Base-by-base conservation (phyloP, 2,113 vertebrate genomes). In the Notiomystis cincta region DNA sequence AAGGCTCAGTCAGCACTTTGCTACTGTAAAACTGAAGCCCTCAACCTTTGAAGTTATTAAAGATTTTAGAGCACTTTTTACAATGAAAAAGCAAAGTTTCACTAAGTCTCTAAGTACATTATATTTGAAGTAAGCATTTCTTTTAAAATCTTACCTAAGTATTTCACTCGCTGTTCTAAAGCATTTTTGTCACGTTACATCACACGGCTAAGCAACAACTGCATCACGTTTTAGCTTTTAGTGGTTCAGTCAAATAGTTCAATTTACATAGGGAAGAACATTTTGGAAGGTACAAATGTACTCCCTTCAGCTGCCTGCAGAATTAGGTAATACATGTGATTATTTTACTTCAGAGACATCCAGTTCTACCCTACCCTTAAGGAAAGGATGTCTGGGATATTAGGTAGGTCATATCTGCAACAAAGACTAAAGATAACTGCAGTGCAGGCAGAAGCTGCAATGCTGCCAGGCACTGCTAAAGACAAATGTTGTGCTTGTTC, bases 21-120 rank as follows among this genome's bases (percentile, higher is more conserved):
- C 15, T 84, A 31, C 76, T 64, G 33, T 70, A 84, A 94, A 93
- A 95, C 72, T 82, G 88, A 92, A 90, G 62, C 57, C 53, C 44
- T 89, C 76, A 92, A 81, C 72, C 72, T 87, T 93, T 94, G 83
- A 97, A 93, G 91, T 93, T 85, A 79, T 69, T 87, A 84, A 92
- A 95, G 31, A 75, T 51, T 89, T 95, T 51, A 71, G 22, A 89
- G 72, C n/a, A 56, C 21, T 89, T 95, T 93, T 93, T 56, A 66
- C 62, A 92, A 54, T 14, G 42, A 71, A 91, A 92, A 88, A 80
- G 57, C 42, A 61, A 91, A 92, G 80, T 95, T 95, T 70, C 87
- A 86, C 64, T 47, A 62, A 93, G 40, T 70, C 66, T 82, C 44
- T 64, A 84, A 95, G 83, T 84, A 82, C 27, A 4, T 82, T 89